Conservation (phyloP, 2,888 invertebrate species). For the Stratiomys singularior region DNA sequence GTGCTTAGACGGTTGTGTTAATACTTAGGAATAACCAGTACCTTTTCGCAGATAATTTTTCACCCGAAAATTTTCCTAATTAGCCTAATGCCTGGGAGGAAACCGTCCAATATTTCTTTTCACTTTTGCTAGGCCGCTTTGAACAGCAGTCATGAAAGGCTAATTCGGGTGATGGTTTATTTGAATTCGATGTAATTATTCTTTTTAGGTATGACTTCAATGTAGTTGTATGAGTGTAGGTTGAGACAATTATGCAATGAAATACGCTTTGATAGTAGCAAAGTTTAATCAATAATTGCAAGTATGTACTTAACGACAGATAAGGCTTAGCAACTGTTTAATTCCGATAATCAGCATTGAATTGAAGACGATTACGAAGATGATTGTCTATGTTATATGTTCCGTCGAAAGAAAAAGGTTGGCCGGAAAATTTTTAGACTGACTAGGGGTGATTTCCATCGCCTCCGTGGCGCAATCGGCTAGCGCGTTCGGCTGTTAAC, state of each 20-base stretch:
- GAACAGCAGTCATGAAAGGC: neutral
- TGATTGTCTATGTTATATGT: too few species aligned
- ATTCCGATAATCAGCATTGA: too few species aligned
- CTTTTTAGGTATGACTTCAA: neutral
- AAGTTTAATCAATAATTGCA: too few species aligned
- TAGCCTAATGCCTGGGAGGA: slow-evolving; percentile 51
- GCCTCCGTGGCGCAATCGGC: slow-evolving; percentile 90
- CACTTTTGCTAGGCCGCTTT: neutral
- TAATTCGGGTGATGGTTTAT: slow-evolving; percentile 4
- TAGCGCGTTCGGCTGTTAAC: slow-evolving; percentile 99
- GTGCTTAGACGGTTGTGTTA: slow-evolving; percentile 8
- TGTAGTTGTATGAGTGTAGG: too few species aligned
- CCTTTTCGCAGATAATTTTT: slow-evolving; percentile 45
- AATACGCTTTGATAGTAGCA: too few species aligned
- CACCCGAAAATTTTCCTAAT: slow-evolving; percentile 49
- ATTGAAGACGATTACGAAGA: too few species aligned
- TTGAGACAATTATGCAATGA: too few species aligned
- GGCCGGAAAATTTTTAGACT: neutral
- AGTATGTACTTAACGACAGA: too few species aligned
- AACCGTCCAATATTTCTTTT: slow-evolving; percentile 5
- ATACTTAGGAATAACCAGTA: slow-evolving; percentile 22
- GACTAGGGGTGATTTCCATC: too few species aligned
- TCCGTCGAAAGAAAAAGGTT: too few species aligned
- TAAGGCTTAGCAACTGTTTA: too few species aligned
- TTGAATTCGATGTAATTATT: slow-evolving; percentile 34